These are phyloP conservation scores for Frankliniella intonsa DNA, from an alignment of 2,888 invertebrate species.

Conservation along the genomic window DNA sequence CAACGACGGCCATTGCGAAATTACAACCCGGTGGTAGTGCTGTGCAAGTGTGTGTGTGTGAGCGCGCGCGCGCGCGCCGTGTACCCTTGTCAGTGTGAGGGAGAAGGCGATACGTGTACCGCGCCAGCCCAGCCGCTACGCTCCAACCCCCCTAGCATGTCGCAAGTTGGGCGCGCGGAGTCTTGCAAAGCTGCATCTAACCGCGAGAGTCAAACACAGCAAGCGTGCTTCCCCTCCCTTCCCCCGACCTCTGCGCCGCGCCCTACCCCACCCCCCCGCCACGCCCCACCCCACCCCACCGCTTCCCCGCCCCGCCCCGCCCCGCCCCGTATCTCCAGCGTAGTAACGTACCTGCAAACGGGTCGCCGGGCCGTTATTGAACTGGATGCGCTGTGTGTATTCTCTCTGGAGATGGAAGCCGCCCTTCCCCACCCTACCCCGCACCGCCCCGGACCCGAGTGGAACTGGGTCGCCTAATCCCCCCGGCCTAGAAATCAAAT, in stretches of 20 bases:
- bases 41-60: no score
- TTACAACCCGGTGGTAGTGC: background rate
- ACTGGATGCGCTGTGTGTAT: background rate
- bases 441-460: background rate
- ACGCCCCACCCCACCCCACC: background rate
- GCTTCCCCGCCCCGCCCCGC: background rate
- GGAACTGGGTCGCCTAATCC: slow-evolving; percentile 11
- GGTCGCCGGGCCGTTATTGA: background rate
- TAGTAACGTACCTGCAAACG: background rate
- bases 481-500: slow-evolving; percentile 18
- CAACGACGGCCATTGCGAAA: background rate
- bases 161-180: background rate
- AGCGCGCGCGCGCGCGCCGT: no score
- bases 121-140: no score
- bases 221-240: background rate
- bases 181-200: background rate
- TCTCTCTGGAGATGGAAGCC: background rate
- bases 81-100: no score
- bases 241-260: background rate
- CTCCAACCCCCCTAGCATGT: background rate
- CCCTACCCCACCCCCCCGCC: background rate
- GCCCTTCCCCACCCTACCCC: no score
- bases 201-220: background rate
- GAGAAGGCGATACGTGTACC: no score
- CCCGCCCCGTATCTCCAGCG: background rate